Conservation (phyloP, 2,113 vertebrate genomes). For the Herpailurus yagouaroundi region DNA sequence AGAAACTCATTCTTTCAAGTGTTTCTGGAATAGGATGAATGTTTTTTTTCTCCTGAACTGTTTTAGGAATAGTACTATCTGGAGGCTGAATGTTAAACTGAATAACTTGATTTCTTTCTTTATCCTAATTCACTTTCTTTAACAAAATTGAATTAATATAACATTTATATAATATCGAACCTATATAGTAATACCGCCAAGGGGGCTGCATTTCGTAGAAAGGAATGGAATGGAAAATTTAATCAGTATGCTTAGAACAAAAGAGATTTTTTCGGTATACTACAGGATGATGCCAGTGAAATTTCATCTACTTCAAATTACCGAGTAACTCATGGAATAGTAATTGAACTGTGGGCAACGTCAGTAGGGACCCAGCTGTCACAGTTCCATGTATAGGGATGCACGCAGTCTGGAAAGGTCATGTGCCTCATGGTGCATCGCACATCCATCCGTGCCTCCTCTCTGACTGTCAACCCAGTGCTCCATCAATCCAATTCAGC, state of each 20-base stretch:
- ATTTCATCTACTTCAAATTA: slow-evolving; percentile 12
- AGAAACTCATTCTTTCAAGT: not conserved
- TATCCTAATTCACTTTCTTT: slow-evolving; percentile 34
- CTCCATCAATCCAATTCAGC: not conserved
- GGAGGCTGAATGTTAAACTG: slow-evolving; percentile 13
- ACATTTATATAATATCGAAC: not conserved
- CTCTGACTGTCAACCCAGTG: not conserved
- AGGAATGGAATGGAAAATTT: not conserved
- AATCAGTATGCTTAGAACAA: slow-evolving; percentile 14
- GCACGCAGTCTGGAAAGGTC: not conserved
- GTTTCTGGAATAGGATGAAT: slow-evolving; percentile 30
- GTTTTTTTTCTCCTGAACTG: slow-evolving; percentile 1
- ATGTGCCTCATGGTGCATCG: accelerated
- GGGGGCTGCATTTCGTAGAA: not conserved
- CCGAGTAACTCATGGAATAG: not conserved
- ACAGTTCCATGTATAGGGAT: not conserved
- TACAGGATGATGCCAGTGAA: not conserved
- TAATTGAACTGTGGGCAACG: not conserved
- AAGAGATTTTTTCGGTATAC: not conserved
- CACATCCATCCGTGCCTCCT: not conserved
- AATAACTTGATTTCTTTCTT: slow-evolving; percentile 26
- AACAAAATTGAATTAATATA: slow-evolving; percentile 16
- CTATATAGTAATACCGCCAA: not conserved
- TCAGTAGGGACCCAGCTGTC: not conserved
- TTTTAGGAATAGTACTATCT: slow-evolving; percentile 23